Conservation (phyloP, 2,113 vertebrate species). For the Gorsachius goisagi region DNA sequence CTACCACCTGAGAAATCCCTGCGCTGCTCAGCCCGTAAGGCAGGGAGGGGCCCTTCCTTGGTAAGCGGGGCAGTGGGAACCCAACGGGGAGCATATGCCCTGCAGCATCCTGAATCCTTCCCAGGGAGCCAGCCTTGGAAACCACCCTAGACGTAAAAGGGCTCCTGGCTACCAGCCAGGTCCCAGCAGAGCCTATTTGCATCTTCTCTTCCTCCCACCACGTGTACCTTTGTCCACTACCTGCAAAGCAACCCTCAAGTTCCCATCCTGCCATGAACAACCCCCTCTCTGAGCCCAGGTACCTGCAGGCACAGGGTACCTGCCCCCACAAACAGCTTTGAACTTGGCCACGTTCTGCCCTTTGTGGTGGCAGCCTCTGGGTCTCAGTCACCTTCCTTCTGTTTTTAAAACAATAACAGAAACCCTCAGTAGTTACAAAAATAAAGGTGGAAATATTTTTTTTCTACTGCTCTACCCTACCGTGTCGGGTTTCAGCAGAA, state of each 20-base stretch:
- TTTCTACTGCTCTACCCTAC: not conserved
- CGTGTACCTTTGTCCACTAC: not conserved
- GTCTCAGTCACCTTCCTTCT: not conserved
- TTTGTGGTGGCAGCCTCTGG: not conserved
- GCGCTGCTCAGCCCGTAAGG: not conserved
- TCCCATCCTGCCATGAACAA: not conserved
- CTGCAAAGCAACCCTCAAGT: not conserved
- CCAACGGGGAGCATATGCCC: not conserved
- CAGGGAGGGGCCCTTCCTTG: not conserved
- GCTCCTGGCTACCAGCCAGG: not conserved
- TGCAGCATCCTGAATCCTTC: not conserved
- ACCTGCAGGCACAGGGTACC: fast-evolving
- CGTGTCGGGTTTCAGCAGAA: not conserved
- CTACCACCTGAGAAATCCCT: not conserved
- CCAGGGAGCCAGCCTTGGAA: not conserved
- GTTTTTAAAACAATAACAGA: not conserved
- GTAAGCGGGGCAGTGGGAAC: not conserved
- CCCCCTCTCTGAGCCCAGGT: not conserved
- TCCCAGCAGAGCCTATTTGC: not conserved
- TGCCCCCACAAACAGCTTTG: not conserved
- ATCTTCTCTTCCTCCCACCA: not conserved
- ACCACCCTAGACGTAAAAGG: not conserved
- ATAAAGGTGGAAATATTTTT: not conserved
- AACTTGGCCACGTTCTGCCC: not conserved
- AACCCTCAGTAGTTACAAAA: not conserved